Conservation (phyloP, 2,113 vertebrate genomes). For the Xenopus laevis region DNA sequence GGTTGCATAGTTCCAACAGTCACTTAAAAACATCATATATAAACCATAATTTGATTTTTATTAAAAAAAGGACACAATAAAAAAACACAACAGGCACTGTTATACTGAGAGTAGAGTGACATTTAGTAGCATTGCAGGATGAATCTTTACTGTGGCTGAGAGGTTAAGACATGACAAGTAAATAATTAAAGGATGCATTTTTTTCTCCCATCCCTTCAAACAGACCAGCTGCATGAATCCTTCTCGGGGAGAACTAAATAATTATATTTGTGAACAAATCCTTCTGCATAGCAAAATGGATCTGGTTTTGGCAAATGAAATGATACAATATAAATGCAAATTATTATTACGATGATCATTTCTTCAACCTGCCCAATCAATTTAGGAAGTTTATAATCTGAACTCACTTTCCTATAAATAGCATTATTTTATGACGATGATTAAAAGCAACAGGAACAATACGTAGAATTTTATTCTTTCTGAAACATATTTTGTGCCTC, state of each 20-base stretch:
- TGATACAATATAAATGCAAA: conserved; percentile 47
- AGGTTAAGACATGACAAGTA: conserved; percentile 31
- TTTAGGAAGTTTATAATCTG: conserved; percentile 42
- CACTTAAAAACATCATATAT: not conserved
- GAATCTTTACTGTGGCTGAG: conserved; percentile 1
- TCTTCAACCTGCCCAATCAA: conserved; percentile 47
- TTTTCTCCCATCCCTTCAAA: conserved; percentile 29
- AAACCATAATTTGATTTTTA: too few relatives aligned
- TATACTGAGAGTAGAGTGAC: not conserved
- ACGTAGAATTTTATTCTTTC: conserved; percentile 27
- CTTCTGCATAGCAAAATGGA: conserved; percentile 44
- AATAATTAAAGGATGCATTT: conserved; percentile 38
- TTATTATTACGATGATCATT: conserved; percentile 44
- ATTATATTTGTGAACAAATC: conserved; percentile 46
- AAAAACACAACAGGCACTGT: too few relatives aligned
- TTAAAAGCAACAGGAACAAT: conserved; percentile 45
- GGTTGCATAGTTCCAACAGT: not conserved
- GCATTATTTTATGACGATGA: conserved; percentile 43
- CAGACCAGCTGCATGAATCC: conserved; percentile 34
- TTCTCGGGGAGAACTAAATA: conserved; percentile 22
- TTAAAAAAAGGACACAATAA: too few relatives aligned
- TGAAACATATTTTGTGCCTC: conserved; percentile 9
- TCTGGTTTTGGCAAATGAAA: conserved; percentile 46
- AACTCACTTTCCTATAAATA: conserved; percentile 41
- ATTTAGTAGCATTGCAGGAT: not conserved